These are phyloP conservation scores for Hemiprocne comata DNA, from an alignment of 2,113 vertebrate genomes.

Conservation along the genomic window DNA sequence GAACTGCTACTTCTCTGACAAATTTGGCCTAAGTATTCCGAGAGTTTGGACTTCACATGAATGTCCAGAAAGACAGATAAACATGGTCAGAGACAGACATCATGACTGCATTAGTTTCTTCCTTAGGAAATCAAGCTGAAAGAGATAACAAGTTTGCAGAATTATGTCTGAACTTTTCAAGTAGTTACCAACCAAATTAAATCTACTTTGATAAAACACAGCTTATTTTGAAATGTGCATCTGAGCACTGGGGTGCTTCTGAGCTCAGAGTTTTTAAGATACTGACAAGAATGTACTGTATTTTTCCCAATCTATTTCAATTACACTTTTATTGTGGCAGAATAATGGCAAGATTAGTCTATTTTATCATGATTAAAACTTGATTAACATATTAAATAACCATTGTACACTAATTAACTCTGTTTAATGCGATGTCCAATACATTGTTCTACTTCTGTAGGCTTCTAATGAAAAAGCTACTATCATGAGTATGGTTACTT, in stretches of 20 bases:
- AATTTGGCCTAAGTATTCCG: neutral
- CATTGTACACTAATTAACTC: conserved; percentile 62
- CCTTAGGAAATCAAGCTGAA: neutral
- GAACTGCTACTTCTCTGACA: neutral
- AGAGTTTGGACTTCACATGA: neutral
- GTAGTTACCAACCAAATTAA: neutral
- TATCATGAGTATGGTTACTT: neutral
- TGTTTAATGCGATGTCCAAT: conserved; percentile 49
- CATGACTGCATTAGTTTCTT: neutral
- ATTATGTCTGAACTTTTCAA: neutral
- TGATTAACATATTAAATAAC: conserved; percentile 68
- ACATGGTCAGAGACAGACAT: neutral
- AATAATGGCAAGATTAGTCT: conserved; percentile 55
- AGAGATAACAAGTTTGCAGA: neutral
- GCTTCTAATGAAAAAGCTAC: conserved; percentile 29
- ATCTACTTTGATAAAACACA: neutral
- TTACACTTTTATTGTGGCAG: conserved; percentile 40
- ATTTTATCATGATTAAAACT: conserved; percentile 63
- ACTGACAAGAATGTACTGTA: neutral
- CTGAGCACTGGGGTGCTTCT: neutral
- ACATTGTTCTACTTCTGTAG: conserved; percentile 26
- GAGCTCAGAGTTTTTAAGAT: neutral
- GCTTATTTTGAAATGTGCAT: neutral
- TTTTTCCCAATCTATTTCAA: conserved; percentile 59
- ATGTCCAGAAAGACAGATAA: neutral